Evolutionary conservation across 2,113 vertebrate genomes (phyloP).

Genomic region (Pterocles gutturalis): DNA sequence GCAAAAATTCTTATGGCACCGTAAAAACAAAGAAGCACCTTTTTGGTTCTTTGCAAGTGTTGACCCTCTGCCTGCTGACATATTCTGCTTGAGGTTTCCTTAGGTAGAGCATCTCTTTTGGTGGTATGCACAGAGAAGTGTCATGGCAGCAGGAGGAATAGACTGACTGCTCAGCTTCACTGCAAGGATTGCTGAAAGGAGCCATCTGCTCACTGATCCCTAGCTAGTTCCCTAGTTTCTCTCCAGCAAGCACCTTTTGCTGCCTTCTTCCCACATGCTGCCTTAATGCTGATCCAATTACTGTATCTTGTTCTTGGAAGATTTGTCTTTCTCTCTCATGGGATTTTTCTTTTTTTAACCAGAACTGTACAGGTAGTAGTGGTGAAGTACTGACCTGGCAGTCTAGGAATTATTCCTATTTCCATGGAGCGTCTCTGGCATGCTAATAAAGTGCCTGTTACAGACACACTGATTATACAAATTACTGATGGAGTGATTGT

Average conservation of each 20-base stretch:
- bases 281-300: neutral
- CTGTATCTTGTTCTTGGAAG: neutral
- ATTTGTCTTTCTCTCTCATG: neutral
- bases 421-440: neutral
- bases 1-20: neutral
- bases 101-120: neutral
- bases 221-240: neutral
- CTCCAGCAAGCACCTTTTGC: conserved; percentile 5
- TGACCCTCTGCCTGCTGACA: neutral
- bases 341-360: neutral
- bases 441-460: neutral
- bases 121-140: neutral
- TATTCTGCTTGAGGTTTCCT: neutral
- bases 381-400: neutral
- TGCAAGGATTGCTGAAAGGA: neutral
- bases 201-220: conserved; percentile 1
- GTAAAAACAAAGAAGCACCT: neutral
- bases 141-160: neutral
- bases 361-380: neutral
- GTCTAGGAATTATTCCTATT: neutral
- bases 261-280: conserved; percentile 15
- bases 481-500: neutral
- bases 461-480: neutral
- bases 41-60: neutral
- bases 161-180: conserved; percentile 13